Conservation (phyloP, 2,888 invertebrate genomes). For the Dynastes hyllus region DNA sequence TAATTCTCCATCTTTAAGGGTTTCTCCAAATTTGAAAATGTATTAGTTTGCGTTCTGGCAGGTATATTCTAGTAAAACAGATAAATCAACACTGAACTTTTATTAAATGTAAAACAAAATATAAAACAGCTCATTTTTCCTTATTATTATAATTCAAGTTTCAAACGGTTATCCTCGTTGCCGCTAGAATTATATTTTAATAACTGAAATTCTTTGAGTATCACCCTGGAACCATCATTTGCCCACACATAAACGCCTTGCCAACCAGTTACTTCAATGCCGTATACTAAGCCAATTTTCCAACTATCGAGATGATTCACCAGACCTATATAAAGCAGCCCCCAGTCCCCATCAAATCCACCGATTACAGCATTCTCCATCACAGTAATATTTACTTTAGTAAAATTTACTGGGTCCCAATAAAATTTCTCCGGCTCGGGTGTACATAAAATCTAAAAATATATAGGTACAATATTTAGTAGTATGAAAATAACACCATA, state of each 20-base stretch:
- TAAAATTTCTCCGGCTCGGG: slow-evolving; percentile 17
- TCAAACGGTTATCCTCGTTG: too few relatives aligned
- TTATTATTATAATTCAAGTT: too few relatives aligned
- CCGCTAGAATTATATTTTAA: slow-evolving; percentile 6
- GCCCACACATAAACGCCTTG: background rate
- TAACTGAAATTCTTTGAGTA: background rate
- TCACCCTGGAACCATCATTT: background rate
- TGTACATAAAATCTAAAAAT: slow-evolving; percentile 15
- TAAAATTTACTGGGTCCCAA: slow-evolving; percentile 11
- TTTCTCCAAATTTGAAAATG: too few relatives aligned
- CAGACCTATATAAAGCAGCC: background rate
- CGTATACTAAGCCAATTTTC: slow-evolving; percentile 1
- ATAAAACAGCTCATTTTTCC: too few relatives aligned
- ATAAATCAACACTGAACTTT: too few relatives aligned
- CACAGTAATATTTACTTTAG: background rate
- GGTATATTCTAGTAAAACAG: too few relatives aligned
- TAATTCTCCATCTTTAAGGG: too few relatives aligned
- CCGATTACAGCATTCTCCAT: background rate
- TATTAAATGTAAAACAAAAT: too few relatives aligned
- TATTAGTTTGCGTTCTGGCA: too few relatives aligned
- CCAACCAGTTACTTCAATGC: background rate
- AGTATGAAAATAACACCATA: too few relatives aligned
- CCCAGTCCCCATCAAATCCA: background rate
- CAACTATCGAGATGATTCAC: background rate
- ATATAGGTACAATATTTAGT: too few relatives aligned